These are phyloP conservation scores for Seira ritae DNA, from an alignment of 2,888 invertebrate genomes.

Conservation along the genomic window DNA sequence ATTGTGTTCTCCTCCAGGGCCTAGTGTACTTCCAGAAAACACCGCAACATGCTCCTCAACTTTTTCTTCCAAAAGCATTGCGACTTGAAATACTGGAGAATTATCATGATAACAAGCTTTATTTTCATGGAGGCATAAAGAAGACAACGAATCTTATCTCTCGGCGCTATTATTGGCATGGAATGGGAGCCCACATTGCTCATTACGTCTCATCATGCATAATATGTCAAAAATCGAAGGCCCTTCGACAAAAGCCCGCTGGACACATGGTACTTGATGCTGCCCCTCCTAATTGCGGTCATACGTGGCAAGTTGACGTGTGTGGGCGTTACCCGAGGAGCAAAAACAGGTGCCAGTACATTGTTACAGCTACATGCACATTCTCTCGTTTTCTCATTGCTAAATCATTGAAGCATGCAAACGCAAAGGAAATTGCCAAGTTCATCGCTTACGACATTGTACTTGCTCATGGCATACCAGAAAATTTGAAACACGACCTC, in stretches of 20 bases:
- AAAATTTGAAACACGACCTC: not conserved
- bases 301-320: constrained; percentile 1
- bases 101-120: not conserved
- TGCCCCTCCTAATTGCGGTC: not conserved
- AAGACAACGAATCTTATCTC: not conserved
- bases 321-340: not conserved
- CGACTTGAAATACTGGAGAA: not conserved
- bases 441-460: not conserved
- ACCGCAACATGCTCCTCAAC: not conserved
- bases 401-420: not conserved
- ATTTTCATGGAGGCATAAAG: not conserved
- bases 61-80: not conserved
- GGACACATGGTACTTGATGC: not conserved
- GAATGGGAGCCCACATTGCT: not conserved
- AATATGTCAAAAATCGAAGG: constrained; percentile 12
- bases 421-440: constrained; percentile 21
- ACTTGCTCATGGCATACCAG: not conserved
- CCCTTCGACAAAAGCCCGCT: not conserved
- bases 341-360: not conserved
- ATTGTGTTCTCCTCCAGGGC: not conserved
- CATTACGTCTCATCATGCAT: constrained; percentile 11
- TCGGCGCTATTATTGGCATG: not conserved
- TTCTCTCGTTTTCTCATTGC: not conserved
- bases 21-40: not conserved
- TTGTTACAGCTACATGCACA: not conserved